Evolutionary conservation across 2,797 vertebrate species (phyloP), one percentile per base, ranked within the genome.

Genomic region (Parambassis ranga): DNA sequence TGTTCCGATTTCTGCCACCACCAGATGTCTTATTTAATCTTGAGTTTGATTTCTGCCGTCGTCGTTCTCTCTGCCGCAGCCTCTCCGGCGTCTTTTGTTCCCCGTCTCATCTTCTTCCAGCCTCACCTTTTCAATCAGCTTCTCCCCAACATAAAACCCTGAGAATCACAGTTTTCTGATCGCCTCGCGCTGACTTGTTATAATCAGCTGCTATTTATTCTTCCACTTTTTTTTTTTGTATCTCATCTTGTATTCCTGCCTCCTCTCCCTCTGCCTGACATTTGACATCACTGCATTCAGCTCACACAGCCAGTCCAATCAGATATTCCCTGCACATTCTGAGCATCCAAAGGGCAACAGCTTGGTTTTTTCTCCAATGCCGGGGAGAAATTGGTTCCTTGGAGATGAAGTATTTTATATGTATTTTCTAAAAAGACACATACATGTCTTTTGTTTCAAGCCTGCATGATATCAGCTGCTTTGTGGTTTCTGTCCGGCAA

Each of bases 271-370:
- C 16, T 10, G 14, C 1, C 14, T 77, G 75, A 69, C 70, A 70
- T 79, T 49, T 77, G 64, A 79, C 72, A 64, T 30, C 32, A 3
- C 37, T 35, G 53, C 46, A 51, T 83, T 76, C 60, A 33, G 42
- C 46, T 60, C 75, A 56, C 71, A 68, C 53, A 27, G 49, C 4
- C 37, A 2, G 13, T 22, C 2, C 1, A 26, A 65, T 79, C 74
- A 60, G 49, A 7, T 46, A 79, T 85, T 86, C 84, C 11, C 20
- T 31, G 37, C 5, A 15, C 75, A 55, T 74, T 47, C 53, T 1
- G 71, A 70, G 52, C 39, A 59, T 71, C 61, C 46, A 65, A 62
- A 79, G 76, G 68, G 37, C 60, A 32, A 6, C 55, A 32, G 52
- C 13, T 31, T 19, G 48, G 39, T 6, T 15, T 41, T 16, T 55